Percentiles rank a stretch among this genome's conserved stretches.
These are phyloP conservation scores for Drosophila guanche DNA, from an alignment of 1,140 invertebrate species.

Conservation along the genomic window DNA sequence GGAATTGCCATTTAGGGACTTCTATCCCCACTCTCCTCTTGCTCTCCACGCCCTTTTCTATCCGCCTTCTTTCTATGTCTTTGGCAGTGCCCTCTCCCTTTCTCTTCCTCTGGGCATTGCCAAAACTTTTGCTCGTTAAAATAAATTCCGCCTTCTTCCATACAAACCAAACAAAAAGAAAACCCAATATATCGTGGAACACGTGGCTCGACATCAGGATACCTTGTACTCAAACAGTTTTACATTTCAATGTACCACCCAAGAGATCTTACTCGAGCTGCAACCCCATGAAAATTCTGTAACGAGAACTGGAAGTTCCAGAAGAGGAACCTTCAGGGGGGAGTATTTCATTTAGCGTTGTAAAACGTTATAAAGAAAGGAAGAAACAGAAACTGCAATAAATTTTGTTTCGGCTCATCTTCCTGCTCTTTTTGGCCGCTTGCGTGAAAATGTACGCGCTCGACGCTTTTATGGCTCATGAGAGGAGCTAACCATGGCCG, in stretches of 20 bases:
- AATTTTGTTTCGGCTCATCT: constrained; percentile 27
- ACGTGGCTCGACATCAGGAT: too few species aligned
- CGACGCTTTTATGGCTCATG: constrained; percentile 51
- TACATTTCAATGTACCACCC: too few species aligned
- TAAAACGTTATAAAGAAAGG: not conserved
- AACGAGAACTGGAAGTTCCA: too few species aligned
- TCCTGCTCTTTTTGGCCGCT: constrained; percentile 16
- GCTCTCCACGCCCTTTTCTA: constrained; percentile 23
- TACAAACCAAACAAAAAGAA: constrained; percentile 16
- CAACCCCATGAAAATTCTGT: too few species aligned
- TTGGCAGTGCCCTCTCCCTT: not conserved
- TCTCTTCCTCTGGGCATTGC: constrained; percentile 35
- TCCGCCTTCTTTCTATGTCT: too few species aligned
- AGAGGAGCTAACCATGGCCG: constrained; percentile 32
- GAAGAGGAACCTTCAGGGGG: too few species aligned
- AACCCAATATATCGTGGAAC: not conserved
- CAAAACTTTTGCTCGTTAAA: constrained; percentile 76
- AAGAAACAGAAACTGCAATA: constrained; percentile 1
- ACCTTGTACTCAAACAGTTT: too few species aligned
- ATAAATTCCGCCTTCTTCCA: constrained; percentile 64
- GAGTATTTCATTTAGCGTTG: too few species aligned
- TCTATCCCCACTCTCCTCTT: constrained; percentile 6
- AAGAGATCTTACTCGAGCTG: too few species aligned
- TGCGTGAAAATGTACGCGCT: constrained; percentile 49
- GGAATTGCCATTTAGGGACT: constrained; percentile 75